Percentiles rank a stretch among this genome's conserved stretches.
These are phyloP conservation scores for Galeopterus variegatus DNA, from an alignment of 2,113 vertebrate genomes.

Conservation along the genomic window DNA sequence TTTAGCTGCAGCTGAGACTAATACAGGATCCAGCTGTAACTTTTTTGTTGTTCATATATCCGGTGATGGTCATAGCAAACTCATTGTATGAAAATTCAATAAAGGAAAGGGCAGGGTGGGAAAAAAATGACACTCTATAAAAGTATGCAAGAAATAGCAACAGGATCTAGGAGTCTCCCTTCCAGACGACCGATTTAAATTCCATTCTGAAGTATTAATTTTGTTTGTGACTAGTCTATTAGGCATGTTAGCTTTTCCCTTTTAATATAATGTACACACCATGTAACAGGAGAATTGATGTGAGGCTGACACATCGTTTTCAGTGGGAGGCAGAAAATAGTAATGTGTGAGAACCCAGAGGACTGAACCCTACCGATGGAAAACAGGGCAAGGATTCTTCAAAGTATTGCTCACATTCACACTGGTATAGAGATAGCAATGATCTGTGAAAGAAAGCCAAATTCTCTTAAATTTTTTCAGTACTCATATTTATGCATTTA, in stretches of 20 bases:
- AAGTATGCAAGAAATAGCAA: constrained; percentile 88
- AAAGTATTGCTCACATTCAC: not conserved
- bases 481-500: not conserved
- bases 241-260: constrained; percentile 68
- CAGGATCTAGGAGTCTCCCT: constrained; percentile 88
- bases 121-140: constrained; percentile 86
- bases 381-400: not conserved
- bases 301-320: constrained; percentile 46
- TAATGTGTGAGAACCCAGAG: not conserved
- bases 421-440: not conserved
- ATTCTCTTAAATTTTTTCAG: not conserved
- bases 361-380: not conserved
- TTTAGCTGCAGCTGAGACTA: constrained; percentile 84
- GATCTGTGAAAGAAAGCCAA: not conserved
- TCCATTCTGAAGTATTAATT: constrained; percentile 85
- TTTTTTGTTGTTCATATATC: constrained; percentile 86
- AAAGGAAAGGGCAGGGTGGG: constrained; percentile 91
- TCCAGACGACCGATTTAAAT: constrained; percentile 81
- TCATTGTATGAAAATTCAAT: constrained; percentile 89
- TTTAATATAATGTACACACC: constrained; percentile 44
- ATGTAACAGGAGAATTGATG: not conserved
- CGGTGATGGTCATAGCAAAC: constrained; percentile 86
- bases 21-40: constrained; percentile 88
- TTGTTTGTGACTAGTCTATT: constrained; percentile 74
- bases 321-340: constrained; percentile 54